Evolutionary conservation across 2,797 vertebrate genomes (phyloP).

Genomic region (Ispidina lecontei): DNA sequence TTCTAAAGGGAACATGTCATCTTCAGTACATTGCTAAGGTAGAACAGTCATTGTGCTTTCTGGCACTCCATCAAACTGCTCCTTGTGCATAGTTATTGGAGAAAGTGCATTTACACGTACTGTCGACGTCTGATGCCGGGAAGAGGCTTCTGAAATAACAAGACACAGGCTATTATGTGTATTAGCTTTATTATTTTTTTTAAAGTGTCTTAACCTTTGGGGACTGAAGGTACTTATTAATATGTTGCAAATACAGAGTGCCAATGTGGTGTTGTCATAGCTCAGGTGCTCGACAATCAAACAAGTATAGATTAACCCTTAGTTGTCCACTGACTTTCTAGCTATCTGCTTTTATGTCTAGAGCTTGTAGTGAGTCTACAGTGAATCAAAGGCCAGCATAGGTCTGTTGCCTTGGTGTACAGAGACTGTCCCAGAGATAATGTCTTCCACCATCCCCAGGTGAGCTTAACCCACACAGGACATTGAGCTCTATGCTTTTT

Average conservation of each 20-base stretch:
- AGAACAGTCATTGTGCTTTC: slow-evolving; percentile 67
- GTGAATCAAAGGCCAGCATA: neutral
- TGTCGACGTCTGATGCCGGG: slow-evolving; percentile 55
- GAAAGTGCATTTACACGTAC: slow-evolving; percentile 43
- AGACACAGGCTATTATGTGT: slow-evolving; percentile 31
- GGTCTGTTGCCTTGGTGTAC: neutral
- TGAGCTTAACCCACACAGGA: neutral
- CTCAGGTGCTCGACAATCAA: slow-evolving; percentile 43
- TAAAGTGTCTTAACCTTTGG: slow-evolving; percentile 52
- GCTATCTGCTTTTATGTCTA: neutral
- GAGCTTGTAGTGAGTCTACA: neutral
- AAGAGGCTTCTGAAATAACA: slow-evolving; percentile 62
- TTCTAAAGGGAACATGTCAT: slow-evolving; percentile 77
- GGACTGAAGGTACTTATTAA: slow-evolving; percentile 51
- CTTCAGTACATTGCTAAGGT: slow-evolving; percentile 61
- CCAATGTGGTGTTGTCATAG: slow-evolving; percentile 51
- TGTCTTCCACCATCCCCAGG: neutral
- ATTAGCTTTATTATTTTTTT: slow-evolving; percentile 60
- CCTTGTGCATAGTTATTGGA: slow-evolving; percentile 44
- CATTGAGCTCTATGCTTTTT: neutral
- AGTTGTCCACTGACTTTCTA: neutral
- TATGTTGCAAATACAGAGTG: slow-evolving; percentile 47
- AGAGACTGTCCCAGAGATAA: neutral
- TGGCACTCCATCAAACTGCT: slow-evolving; percentile 61
- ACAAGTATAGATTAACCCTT: slow-evolving; percentile 34